phyloP scores from a whole-genome alignment of 1,140 invertebrate species.

The Brachionus angularis region DNA sequence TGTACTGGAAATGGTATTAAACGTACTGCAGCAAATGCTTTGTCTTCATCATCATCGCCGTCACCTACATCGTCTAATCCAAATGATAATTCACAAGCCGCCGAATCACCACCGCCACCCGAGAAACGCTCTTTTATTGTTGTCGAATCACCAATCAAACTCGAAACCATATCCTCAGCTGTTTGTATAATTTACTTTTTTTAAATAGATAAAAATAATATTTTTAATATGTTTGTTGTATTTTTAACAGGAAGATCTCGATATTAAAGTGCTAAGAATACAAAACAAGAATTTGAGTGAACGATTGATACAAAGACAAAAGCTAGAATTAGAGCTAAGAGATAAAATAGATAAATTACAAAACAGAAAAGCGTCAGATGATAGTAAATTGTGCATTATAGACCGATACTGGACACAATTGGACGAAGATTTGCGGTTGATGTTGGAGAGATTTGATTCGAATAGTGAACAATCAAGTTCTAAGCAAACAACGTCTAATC shows the following conservation, averaged over 20 bases:
- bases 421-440: conserved; percentile 86
- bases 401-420: conserved; percentile 87
- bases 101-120: conserved; percentile 5
- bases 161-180: conserved; percentile 32
- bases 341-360: conserved; percentile 92
- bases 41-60: conserved; percentile 5
- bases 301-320: conserved; percentile 76
- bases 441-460: conserved; percentile 90
- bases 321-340: conserved; percentile 79
- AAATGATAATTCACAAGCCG: conserved; percentile 18
- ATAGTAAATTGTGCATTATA: conserved; percentile 92
- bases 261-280: conserved; percentile 90
- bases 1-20: conserved; percentile 42
- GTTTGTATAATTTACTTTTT: not conserved
- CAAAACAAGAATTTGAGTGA: conserved; percentile 94
- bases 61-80: conserved; percentile 10
- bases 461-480: too few relatives aligned
- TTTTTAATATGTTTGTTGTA: too few relatives aligned
- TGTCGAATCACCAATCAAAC: conserved; percentile 41
- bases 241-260: conserved; percentile 78
- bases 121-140: conserved; percentile 39
- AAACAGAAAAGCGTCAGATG: conserved; percentile 91
- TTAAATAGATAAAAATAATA: not conserved
- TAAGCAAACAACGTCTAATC: not conserved
- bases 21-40: conserved; percentile 38